Conservation (phyloP, 2,797 vertebrate genomes). For the Hydrolagus colliei region DNA sequence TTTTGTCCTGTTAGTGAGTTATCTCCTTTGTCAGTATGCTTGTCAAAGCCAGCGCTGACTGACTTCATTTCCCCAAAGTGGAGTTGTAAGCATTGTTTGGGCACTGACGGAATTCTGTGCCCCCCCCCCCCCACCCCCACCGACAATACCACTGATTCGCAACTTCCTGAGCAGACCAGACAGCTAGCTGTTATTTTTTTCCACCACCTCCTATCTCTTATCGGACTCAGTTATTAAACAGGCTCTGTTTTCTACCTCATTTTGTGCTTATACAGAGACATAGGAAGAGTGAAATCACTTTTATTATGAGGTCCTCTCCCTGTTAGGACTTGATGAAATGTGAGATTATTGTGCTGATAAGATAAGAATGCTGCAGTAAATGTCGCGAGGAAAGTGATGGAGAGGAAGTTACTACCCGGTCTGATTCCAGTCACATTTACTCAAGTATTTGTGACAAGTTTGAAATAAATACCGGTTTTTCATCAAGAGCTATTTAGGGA, state of each 20-base stretch:
- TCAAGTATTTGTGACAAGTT: neutral
- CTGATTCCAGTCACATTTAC: conserved; percentile 49
- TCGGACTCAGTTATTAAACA: conserved; percentile 62
- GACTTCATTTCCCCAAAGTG: conserved; percentile 59
- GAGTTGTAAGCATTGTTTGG: conserved; percentile 66
- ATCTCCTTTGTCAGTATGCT: conserved; percentile 47
- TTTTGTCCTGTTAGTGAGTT: conserved; percentile 47
- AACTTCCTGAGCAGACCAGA: conserved; percentile 82
- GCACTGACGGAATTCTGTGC: conserved; percentile 53
- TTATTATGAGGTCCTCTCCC: conserved; percentile 51
- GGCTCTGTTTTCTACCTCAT: conserved; percentile 45
- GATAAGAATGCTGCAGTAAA: conserved; percentile 61
- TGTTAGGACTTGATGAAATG: conserved; percentile 63
- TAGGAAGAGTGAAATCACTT: conserved; percentile 47
- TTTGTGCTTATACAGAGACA: conserved; percentile 46
- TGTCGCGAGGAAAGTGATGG: conserved; percentile 50
- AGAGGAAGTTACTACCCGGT: conserved; percentile 63
- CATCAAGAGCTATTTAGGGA: neutral
- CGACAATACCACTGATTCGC: conserved; percentile 68
- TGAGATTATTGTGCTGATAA: conserved; percentile 60
- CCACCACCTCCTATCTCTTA: conserved; percentile 59
- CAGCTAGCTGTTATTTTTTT: conserved; percentile 62
- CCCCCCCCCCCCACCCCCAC: conserved; percentile 59
- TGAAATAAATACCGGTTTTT: conserved; percentile 6
- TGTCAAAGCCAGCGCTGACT: conserved; percentile 48